A percentile compares a stretch with the other conserved stretches of the same genome.
These are phyloP conservation scores for Apotomis capreana DNA, from an alignment of 2,888 invertebrate species.

Conservation along the genomic window DNA sequence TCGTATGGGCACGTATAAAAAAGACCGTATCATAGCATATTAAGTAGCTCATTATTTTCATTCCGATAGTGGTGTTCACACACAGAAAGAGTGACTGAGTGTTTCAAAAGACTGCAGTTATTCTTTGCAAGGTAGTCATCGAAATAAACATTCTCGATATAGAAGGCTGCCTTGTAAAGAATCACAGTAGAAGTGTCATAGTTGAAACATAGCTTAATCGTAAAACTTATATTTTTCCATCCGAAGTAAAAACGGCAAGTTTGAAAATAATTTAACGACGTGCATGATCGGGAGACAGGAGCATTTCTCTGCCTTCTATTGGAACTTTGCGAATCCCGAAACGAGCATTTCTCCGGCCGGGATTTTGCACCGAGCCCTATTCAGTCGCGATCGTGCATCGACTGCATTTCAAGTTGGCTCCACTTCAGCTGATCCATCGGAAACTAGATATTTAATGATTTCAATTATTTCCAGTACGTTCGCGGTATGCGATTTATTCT, in stretches of 20 bases:
- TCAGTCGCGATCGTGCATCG: slow-evolving; percentile 31
- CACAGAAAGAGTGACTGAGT: no score
- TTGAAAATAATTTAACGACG: slow-evolving; percentile 12
- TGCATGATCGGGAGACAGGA: slow-evolving; percentile 3
- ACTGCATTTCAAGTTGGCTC: slow-evolving; percentile 34
- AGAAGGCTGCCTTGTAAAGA: no score
- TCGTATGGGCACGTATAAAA: no score
- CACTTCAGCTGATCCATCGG: slow-evolving; percentile 25
- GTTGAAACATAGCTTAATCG: no score
- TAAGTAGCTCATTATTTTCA: no score
- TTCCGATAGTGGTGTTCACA: no score
- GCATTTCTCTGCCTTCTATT: slow-evolving; percentile 15
- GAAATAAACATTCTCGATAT: no score
- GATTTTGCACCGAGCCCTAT: slow-evolving; percentile 24
- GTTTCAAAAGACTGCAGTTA: no score
- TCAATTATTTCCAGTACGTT: not conserved
- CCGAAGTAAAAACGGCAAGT: not conserved
- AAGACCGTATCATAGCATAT: no score
- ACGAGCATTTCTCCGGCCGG: slow-evolving; percentile 14
- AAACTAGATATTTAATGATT: slow-evolving; percentile 9
- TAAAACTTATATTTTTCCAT: no score
- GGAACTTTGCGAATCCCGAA: slow-evolving; percentile 22
- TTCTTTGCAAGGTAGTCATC: no score
- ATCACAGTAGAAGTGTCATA: no score
- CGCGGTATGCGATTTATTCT: not conserved